phyloP scores from a whole-genome alignment of 2,113 vertebrate genomes.

The Ursus arctos region DNA sequence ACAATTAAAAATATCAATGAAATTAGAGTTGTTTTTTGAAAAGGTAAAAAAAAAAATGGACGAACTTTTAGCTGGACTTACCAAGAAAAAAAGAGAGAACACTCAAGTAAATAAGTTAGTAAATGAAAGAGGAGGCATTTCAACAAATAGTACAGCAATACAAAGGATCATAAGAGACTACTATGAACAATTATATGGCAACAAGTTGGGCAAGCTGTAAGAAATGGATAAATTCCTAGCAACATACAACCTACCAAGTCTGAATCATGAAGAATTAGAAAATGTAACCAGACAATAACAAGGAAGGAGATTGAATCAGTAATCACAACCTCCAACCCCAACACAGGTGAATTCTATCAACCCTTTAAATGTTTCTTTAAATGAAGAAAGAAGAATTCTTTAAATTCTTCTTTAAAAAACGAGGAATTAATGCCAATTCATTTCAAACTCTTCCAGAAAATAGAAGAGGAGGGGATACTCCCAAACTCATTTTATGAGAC shows the following conservation, averaged over 20 bases:
- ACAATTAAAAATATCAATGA: background rate
- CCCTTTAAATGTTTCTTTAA: background rate
- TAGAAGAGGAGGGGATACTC: background rate
- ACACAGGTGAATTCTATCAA: background rate
- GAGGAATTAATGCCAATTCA: background rate
- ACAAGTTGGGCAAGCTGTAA: background rate
- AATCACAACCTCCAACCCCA: background rate
- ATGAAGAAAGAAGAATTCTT: too few species aligned
- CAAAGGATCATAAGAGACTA: background rate
- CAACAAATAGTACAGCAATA: background rate
- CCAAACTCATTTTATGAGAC: background rate
- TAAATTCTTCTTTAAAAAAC: too few species aligned
- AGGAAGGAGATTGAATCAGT: background rate
- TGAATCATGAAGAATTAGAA: background rate
- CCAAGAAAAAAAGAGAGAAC: background rate
- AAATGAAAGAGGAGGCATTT: background rate
- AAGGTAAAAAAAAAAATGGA: background rate
- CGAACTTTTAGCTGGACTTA: background rate
- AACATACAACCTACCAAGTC: background rate
- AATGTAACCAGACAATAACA: background rate
- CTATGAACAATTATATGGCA: background rate
- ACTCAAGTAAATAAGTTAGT: background rate
- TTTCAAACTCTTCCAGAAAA: background rate
- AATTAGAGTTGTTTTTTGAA: background rate
- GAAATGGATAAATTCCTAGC: background rate